Base-by-base conservation (phyloP, 2,797 vertebrate species). In the Cyprinella venusta region DNA sequence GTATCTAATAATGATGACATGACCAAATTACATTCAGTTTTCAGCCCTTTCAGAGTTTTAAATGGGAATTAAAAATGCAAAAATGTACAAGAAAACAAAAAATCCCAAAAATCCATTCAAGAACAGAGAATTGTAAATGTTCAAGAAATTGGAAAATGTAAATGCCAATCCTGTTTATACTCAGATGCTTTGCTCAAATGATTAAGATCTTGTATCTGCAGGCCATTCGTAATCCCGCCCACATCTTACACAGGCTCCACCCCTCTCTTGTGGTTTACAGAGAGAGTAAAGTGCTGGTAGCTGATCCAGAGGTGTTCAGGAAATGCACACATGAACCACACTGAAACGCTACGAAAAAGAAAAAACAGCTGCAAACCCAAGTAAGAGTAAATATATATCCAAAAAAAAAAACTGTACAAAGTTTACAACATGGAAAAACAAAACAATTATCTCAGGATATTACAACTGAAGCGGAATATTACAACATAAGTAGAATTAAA, bases 1-100 rank as follows among this genome's bases (percentile, higher is more conserved):
- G 90, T 91, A 89, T 88, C 81, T 69, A 90, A 88, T 80, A 86
- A 89, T 82, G 45, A 61, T 76, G 85, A 92, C 90, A 91, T 88
- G 88, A 85, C 86, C 59, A n/a, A 86, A 86, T 92, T 93, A 93
- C 93, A 92, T 91, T 93, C 90, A 89, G 87, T 90, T 90, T 91
- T 82, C 87, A 94, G 93, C 93, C 93, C 92, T 94, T 94, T 89
- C 70, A 76, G 88, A 87, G 78, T 85, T 87, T 87, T 87, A 72
- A 78, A 88, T 83, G 84, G 90, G 3, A 87, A 80, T 84, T 79
- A 54, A 81, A 87, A 91, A 90, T 38, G 80, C n/a, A 52, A 79
- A 81, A 86, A 76, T 74, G 72, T 80, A 86, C 48, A 82, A 45
- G 30, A 79, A n/a, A 72, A 56, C 30, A 79, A 19, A 42, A 80